phyloP scores from a whole-genome alignment of 1,140 invertebrate genomes.

The Eurosta solidaginis region DNA sequence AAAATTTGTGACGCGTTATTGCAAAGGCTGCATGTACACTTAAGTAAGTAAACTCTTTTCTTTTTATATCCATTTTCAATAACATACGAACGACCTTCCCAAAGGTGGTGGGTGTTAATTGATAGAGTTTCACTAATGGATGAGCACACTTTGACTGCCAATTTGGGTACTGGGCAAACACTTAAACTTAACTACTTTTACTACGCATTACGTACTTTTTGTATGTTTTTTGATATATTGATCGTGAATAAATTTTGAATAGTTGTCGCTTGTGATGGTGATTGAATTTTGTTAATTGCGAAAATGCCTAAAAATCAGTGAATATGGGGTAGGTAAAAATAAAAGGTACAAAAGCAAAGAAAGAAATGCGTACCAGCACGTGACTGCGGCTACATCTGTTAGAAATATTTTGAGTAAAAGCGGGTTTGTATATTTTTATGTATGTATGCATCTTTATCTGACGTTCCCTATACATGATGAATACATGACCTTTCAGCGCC shows the following conservation, averaged over 20 bases:
- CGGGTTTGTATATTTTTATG: no score
- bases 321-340: background rate
- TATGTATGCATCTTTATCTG: no score
- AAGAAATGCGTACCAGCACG: background rate
- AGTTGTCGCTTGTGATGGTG: background rate
- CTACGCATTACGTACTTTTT: background rate
- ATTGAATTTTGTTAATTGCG: slow-evolving; percentile 19
- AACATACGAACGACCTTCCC: background rate
- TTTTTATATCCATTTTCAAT: background rate
- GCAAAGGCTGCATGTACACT: background rate
- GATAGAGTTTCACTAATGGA: background rate
- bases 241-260: background rate
- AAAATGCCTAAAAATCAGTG: slow-evolving; percentile 12
- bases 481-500: no score
- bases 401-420: no score
- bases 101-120: background rate
- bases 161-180: background rate
- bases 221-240: background rate
- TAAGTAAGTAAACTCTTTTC: background rate
- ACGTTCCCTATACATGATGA: no score
- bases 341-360: background rate
- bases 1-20: no score
- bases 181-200: background rate
- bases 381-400: background rate
- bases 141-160: background rate